Base-by-base conservation (phyloP, 2,888 invertebrate species). In the Pristionchus exspectatus region DNA sequence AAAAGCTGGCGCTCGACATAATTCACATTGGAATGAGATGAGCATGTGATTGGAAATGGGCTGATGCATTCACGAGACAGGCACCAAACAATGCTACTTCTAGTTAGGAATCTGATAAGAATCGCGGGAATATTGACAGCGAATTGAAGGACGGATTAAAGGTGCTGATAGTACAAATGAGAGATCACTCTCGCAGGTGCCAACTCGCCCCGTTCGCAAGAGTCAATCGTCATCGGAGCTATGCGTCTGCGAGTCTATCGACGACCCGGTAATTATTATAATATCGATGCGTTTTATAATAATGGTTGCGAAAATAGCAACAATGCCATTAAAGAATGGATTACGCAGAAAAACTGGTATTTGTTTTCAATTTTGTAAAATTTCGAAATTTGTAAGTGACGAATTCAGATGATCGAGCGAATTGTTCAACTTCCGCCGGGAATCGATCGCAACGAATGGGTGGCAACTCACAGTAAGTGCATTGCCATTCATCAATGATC, bases 401-500 rank as follows among this genome's bases (percentile, higher is more conserved):
- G 10, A 21, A 66, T 89, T 50, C 24, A 93, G 93, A 94, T 93
- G 96, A 97, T 99, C 96, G 97, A 97, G 95, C 97, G 97, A 96
- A 96, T 99, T 95, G 98, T 98, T 93, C 97, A 97, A 96, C 96
- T 98, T 96, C 99, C 99, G 94, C 97, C 97, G 93, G 98, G 98
- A 92, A 97, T 99, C 96, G 98, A 98, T 96, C 97, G 97, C 96
- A 98, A 98, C 96, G 99, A 99, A 96, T 99, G 99, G 99, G 97
- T 99, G 95, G 99, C 99, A 93, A 98, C 98, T 93, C 98, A 99
- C 96, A 98, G 98, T 98, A 96, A 97, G 97, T 38, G 10, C 12
- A 10, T 69, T 24, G 14, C n/a, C 69, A n/a, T 14, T 72, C 30
- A 30, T 72, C 38, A 16, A 54, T 54, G 81, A 10, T 44, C 81